Base-by-base conservation (phyloP, 1,140 invertebrate species). In the Steinernema feltiae region DNA sequence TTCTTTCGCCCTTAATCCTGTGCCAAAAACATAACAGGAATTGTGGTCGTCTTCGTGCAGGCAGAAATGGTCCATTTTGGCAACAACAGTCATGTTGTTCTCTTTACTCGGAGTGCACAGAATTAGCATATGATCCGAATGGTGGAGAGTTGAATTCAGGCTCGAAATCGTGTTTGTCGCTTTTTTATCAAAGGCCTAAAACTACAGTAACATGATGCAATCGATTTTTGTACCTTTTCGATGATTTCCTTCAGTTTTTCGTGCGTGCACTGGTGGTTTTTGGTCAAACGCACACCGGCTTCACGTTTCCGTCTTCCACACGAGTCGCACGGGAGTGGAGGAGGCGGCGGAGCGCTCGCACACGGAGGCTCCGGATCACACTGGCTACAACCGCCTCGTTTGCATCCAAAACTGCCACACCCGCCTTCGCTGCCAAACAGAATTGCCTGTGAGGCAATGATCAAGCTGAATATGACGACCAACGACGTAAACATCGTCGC, bases 11-110 rank as follows among this genome's bases (percentile, higher is more conserved):
- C 53, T 63, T 21, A 63, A 27, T 27, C 53, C 53, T 15, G 53
- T 63, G 7, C 15, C 53, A 27, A 63, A 63, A 7, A 63, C 53
- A 63, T 63, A 63, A 27, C 53, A 63, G 7, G 24, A 3, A 12
- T 12, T 63, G 7, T 27, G 2, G 53, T 63, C 24, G 53, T 63
- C 53, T 27, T 63, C 53, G 24, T 63, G 53, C 12, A 7, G 2
- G 24, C 53, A 63, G 53, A 17, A 63, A 21, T 63, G 53, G 53
- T 63, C 53, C 53, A 63, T 63, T 63, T 63, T 63, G 12, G 24
- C 53, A 27, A 63, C 15, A 63, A 63, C 24, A 3, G 15, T 63
- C 53, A 27, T 63, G 24, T 15, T 27, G 12, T 63, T 3, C 24
- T 3, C 53, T 63, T 63, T 27, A n/a, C n/a, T n/a, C 24, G 7